Evolutionary conservation across 2,113 vertebrate genomes (phyloP).

Genomic region (Scalopus aquaticus): DNA sequence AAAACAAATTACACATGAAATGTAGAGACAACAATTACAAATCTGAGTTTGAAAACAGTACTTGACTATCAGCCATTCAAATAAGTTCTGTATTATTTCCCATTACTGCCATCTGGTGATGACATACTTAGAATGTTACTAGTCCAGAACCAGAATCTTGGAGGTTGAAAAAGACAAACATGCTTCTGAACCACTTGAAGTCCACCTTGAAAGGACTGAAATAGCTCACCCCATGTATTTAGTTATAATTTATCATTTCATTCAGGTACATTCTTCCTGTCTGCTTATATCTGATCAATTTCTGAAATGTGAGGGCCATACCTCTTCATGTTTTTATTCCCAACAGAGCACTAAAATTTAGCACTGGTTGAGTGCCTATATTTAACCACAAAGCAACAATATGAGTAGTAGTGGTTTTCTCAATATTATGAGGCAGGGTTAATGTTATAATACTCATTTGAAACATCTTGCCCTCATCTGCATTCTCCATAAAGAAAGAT

Average conservation of each 20-base stretch:
- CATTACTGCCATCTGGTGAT: background rate
- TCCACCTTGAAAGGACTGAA: background rate
- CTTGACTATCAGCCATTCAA: background rate
- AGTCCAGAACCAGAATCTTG: background rate
- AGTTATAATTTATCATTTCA: background rate
- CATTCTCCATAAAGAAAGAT: background rate
- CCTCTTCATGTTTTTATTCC: conserved; percentile 3
- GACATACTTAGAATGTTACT: background rate
- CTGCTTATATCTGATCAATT: background rate
- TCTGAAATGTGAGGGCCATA: background rate
- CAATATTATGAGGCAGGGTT: background rate
- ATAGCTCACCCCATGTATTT: background rate
- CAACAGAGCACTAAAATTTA: conserved; percentile 17
- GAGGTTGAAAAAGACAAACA: background rate
- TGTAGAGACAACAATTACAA: background rate
- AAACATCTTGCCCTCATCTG: background rate
- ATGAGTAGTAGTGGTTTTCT: background rate
- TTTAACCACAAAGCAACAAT: background rate
- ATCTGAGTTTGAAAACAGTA: conserved; percentile 34
- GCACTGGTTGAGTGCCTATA: background rate
- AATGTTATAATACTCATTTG: background rate
- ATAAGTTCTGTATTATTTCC: background rate
- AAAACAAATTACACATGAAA: background rate
- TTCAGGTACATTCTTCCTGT: background rate
- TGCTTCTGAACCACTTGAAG: background rate